Percentiles rank a stretch among this genome's conserved stretches.
phyloP scores from a whole-genome alignment of 1,140 invertebrate genomes.

The Eriocheir sinensis region DNA sequence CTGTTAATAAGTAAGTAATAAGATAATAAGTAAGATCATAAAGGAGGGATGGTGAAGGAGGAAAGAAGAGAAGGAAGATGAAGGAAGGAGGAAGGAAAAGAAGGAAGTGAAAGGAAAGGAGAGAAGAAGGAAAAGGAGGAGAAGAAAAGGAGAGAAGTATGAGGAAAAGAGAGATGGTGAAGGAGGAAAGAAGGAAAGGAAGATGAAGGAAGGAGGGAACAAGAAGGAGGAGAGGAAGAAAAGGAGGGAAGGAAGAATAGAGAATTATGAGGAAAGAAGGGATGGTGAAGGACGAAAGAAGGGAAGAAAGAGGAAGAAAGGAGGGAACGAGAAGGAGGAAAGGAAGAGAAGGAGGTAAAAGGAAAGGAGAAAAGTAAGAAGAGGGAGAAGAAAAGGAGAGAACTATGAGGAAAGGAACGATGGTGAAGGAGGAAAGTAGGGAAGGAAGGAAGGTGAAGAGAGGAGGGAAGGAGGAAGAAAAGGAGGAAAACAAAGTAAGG shows the following conservation, averaged over 20 bases:
- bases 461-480: background rate
- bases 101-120: background rate
- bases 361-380: background rate
- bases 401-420: too few species aligned
- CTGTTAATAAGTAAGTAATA: too few species aligned
- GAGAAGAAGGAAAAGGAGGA: background rate
- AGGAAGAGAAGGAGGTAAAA: background rate
- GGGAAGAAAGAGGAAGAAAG: too few species aligned
- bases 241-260: background rate
- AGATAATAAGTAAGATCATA: too few species aligned
- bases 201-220: background rate
- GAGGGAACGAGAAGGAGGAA: too few species aligned
- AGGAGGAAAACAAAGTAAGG: background rate
- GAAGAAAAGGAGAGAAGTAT: too few species aligned
- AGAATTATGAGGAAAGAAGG: background rate
- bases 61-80: background rate
- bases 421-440: background rate
- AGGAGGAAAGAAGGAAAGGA: too few species aligned
- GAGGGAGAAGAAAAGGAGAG: background rate
- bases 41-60: background rate
- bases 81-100: background rate
- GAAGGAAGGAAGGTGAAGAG: background rate
- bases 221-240: background rate
- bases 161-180: too few species aligned
- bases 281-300: background rate